A percentile compares a stretch with the other conserved stretches of the same genome.
phyloP scores from a whole-genome alignment of 2,113 vertebrate species.

The Leucosticte australis region DNA sequence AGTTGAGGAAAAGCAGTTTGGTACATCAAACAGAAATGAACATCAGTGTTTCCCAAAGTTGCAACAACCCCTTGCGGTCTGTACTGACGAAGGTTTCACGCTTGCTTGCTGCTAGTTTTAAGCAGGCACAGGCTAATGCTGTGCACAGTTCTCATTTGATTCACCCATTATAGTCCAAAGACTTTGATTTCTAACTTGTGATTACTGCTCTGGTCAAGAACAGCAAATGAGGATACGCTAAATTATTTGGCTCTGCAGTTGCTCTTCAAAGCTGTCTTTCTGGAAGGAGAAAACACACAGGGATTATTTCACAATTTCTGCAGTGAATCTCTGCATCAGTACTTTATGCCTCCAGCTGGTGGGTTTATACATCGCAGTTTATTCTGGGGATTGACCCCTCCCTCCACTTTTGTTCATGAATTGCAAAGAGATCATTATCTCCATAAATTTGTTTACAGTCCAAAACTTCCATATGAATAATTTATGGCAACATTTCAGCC shows the following conservation, averaged over 20 bases:
- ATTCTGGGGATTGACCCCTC: slow-evolving; percentile 47
- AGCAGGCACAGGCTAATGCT: neutral
- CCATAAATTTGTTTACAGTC: slow-evolving; percentile 59
- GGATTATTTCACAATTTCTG: slow-evolving; percentile 43
- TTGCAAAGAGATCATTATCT: slow-evolving; percentile 61
- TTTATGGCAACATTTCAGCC: slow-evolving; percentile 49
- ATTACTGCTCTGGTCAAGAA: slow-evolving; percentile 45
- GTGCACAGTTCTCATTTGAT: slow-evolving; percentile 21
- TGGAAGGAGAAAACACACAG: neutral
- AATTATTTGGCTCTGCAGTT: slow-evolving; percentile 36
- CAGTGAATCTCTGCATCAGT: slow-evolving; percentile 1
- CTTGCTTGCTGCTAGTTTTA: slow-evolving; percentile 22
- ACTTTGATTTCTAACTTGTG: slow-evolving; percentile 42
- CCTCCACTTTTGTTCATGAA: slow-evolving; percentile 44
- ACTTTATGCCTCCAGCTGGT: slow-evolving; percentile 22
- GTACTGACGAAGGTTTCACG: neutral
- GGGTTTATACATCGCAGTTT: slow-evolving; percentile 21
- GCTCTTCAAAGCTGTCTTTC: slow-evolving; percentile 34
- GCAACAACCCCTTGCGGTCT: slow-evolving; percentile 6
- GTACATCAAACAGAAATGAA: slow-evolving; percentile 30
- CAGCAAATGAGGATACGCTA: slow-evolving; percentile 17
- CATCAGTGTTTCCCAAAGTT: slow-evolving; percentile 23
- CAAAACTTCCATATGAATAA: slow-evolving; percentile 54
- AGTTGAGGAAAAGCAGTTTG: neutral
- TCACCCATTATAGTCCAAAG: slow-evolving; percentile 29